phyloP scores from a whole-genome alignment of 2,888 invertebrate species.

The Reticulitermes lucifugus region DNA sequence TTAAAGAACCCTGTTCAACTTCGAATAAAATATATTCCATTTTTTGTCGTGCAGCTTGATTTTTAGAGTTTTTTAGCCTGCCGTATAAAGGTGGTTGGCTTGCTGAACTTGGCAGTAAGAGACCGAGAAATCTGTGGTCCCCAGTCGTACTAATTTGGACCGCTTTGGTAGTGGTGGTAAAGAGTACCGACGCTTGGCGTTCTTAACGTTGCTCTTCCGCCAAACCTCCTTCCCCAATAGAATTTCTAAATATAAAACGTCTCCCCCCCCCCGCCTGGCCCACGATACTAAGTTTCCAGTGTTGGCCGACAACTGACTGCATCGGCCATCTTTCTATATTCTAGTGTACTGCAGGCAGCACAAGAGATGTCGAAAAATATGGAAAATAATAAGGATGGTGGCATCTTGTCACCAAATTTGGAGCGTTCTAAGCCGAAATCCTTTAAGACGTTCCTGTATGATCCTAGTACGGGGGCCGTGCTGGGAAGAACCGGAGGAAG shows the following conservation, averaged over 20 bases:
- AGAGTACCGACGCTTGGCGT: neutral
- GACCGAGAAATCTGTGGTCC: no score
- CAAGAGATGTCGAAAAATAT: neutral
- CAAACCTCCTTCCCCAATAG: neutral
- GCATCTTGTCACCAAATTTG: constrained; percentile 72
- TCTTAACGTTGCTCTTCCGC: neutral
- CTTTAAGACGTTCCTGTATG: constrained; percentile 78
- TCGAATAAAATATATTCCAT: no score
- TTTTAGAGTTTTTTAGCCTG: no score
- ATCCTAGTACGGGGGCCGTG: constrained; percentile 78
- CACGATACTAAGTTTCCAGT: neutral
- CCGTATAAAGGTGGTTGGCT: no score
- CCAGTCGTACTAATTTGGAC: no score
- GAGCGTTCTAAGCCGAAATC: constrained; percentile 72
- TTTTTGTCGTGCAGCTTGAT: no score
- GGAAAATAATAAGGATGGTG: constrained; percentile 56
- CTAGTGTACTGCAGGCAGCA: neutral
- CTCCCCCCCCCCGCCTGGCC: neutral
- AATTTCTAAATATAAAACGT: constrained; percentile 28
- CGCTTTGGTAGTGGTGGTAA: neutral
- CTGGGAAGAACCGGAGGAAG: constrained; percentile 82
- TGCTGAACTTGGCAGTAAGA: no score
- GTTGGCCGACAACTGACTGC: neutral
- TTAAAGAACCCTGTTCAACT: no score
- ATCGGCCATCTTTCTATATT: neutral